Base-by-base conservation (phyloP, 2,113 vertebrate species). In the Saguinus imperator region DNA sequence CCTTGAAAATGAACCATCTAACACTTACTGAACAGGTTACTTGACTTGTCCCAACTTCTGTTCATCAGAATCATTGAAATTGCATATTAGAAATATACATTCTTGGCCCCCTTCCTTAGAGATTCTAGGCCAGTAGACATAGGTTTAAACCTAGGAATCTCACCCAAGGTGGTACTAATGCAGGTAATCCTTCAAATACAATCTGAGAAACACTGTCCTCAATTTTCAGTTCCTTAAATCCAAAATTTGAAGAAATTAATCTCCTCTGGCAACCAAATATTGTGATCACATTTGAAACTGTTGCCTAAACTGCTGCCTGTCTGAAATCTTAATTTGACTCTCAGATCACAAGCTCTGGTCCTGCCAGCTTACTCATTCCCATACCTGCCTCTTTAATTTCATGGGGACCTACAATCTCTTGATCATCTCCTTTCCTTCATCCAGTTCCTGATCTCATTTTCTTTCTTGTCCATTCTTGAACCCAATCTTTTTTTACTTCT, bases 321-420 rank as follows among this genome's bases (percentile, higher is more conserved):
- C 61, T 91, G 52, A 92, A 95, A 85, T 45, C 45, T 66, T 77
- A 91, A 91, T 61, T 35, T 35, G 35, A 79, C 9, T 88, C 14
- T 84, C 57, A 58, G 57, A 91, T 68, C 37, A 73, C 72, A 93
- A 75, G 0, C 2, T 81, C 75, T 40, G 23, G 75, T 89, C 45
- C 73, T 84, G 82, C 27, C 21, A 79, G 27, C 48, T 77, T 29
- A 82, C 35, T 76, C 91, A 93, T 83, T 86, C 12, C 23, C 40
- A 95, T 1, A 95, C 8, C 52, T 66, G 14, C 43, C 43, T 84
- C 82, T 93, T 95, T 77, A 82, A 81, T 85, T 84, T 97, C 64
- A 77, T 6, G 20, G 23, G 52, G 14, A 55, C 45, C 6, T 66
- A 37, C 29, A 40, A 84, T 79, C 66, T 91, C 70, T 81, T 85